Evolutionary conservation across 1,140 invertebrate genomes (phyloP).

Genomic region (Tetragnatha versicolor): DNA sequence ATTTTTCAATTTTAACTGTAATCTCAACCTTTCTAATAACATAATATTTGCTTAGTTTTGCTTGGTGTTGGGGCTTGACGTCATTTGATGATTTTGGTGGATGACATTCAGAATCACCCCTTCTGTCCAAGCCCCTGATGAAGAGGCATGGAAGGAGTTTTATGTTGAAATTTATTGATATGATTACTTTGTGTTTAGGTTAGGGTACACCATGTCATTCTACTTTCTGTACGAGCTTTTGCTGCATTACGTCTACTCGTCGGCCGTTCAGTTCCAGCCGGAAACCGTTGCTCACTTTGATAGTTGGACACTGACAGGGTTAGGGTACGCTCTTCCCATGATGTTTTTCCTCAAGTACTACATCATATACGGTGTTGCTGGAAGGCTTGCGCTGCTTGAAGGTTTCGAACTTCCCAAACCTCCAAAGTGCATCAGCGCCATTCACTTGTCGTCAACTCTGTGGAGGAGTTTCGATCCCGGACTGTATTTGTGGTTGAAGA

Average conservation of each 20-base stretch:
- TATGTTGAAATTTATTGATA: no score
- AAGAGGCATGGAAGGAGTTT: no score
- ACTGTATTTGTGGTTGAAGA: constrained; percentile 53
- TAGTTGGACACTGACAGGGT: constrained; percentile 55
- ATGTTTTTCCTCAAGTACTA: constrained; percentile 58
- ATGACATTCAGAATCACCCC: no score
- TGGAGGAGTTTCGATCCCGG: constrained; percentile 58
- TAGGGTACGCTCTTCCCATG: constrained; percentile 57
- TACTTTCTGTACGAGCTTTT: constrained; percentile 56
- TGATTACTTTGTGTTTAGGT: no score
- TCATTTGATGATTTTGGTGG: no score
- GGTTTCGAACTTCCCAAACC: constrained; percentile 54
- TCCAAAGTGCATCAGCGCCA: constrained; percentile 56
- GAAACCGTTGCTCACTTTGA: constrained; percentile 29
- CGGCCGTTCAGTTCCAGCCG: constrained; percentile 55
- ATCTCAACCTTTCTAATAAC: not conserved
- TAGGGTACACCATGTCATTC: constrained; percentile 40
- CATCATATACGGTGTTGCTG: constrained; percentile 56
- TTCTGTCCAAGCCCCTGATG: no score
- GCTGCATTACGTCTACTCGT: constrained; percentile 56
- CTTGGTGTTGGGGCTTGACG: not conserved
- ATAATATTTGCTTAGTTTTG: not conserved
- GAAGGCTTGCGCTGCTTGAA: constrained; percentile 43
- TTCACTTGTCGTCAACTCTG: constrained; percentile 52
- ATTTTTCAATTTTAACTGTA: no score